phyloP scores from a whole-genome alignment of 2,888 invertebrate genomes.

The Dinocampus coccinellae region DNA sequence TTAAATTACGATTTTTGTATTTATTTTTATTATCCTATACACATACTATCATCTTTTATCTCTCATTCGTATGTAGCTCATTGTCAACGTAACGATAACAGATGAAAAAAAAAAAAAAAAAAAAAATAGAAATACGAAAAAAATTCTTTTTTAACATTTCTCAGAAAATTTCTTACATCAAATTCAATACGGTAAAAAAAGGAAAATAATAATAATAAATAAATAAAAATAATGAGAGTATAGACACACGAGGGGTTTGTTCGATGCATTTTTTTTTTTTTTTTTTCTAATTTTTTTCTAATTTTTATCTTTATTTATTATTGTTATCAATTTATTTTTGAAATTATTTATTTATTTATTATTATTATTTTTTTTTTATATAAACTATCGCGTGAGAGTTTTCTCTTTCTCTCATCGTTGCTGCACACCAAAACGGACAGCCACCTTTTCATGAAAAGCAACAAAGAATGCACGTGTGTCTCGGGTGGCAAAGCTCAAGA shows the following conservation, averaged over 20 bases:
- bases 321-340: not conserved
- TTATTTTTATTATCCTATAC: not conserved
- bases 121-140: not conserved
- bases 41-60: not conserved
- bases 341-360: not conserved
- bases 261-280: too few relatives aligned
- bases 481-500: too few relatives aligned
- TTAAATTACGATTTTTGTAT: not conserved
- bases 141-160: not conserved
- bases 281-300: too few relatives aligned
- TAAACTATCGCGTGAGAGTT: constrained; percentile 16
- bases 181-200: not conserved
- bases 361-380: constrained; percentile 11
- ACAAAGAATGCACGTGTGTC: constrained; percentile 48
- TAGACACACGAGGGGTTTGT: too few relatives aligned
- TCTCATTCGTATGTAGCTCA: not conserved
- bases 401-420: constrained; percentile 26
- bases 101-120: too few relatives aligned
- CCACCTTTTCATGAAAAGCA: constrained; percentile 47
- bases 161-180: not conserved
- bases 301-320: not conserved
- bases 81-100: not conserved
- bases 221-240: too few relatives aligned
- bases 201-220: not conserved
- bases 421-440: constrained; percentile 40